These are phyloP conservation scores for Encarsia formosa DNA, from an alignment of 2,888 invertebrate genomes.

Conservation along the genomic window DNA sequence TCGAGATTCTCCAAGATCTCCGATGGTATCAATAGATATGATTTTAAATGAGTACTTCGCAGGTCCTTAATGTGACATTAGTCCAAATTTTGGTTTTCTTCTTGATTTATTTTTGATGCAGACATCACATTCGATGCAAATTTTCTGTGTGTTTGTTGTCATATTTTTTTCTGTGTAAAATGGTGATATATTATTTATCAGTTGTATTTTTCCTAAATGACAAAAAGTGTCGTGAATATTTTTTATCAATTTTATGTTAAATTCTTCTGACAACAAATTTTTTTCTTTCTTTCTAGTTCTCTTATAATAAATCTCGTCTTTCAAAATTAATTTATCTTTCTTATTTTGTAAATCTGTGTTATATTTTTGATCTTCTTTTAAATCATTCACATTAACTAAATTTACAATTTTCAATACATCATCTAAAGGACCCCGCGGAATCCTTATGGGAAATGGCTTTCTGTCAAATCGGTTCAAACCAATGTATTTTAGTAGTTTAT, in stretches of 20 bases:
- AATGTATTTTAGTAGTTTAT: no score
- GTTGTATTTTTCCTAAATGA: constrained; percentile 12
- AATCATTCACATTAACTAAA: constrained; percentile 7
- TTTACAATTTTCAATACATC: constrained; percentile 13
- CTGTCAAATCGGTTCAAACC: no score
- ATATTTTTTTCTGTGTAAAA: constrained; percentile 5
- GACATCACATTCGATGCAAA: background rate
- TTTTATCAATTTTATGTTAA: constrained; percentile 6
- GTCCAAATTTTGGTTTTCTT: background rate
- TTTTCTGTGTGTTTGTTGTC: constrained; percentile 21
- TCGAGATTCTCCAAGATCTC: background rate
- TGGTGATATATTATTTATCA: background rate
- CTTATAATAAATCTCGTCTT: constrained; percentile 3
- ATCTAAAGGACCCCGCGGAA: no score
- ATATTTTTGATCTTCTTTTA: constrained; percentile 9
- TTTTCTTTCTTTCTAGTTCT: constrained; percentile 11
- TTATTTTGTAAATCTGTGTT: constrained; percentile 1
- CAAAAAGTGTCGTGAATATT: constrained; percentile 13
- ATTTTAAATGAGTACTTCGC: background rate
- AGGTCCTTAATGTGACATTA: background rate
- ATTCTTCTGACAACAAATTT: constrained; percentile 16
- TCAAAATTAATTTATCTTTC: constrained; percentile 2
- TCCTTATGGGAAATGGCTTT: no score
- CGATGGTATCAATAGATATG: background rate
- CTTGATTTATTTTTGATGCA: background rate